Base-by-base conservation (phyloP, 2,797 vertebrate genomes). In the Peromyscus melanophrys region DNA sequence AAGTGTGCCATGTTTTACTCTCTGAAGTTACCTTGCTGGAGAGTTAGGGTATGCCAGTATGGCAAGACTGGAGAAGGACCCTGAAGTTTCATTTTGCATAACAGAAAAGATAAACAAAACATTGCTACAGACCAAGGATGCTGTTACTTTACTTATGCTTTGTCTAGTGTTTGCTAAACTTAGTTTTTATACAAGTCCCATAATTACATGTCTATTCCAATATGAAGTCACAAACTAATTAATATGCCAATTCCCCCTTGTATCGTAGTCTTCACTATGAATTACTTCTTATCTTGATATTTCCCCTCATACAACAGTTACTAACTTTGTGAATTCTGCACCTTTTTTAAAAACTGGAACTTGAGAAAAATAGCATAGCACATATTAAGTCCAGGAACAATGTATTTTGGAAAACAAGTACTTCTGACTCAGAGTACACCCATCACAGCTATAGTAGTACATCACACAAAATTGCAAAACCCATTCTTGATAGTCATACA, bases 361-460 rank as follows among this genome's bases (percentile, higher is more conserved):
- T 97, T 90, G n/a, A 85, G 96, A 89, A 92, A 96, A 78, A 96
- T 29, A 6, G 55, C 40, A 76, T n/a, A 94, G 57, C 46, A 88
- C 49, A 92, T 63, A 87, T 37, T 87, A 92, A 92, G 16, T 93
- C 57, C 65, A 34, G 25, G 31, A 93, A 89, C n/a, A 69, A 85
- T 93, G 92, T 96, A 77, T 61, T 96, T 94, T 59, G 63, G 86
- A 96, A 61, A 94, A 97, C 31, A 85, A 89, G 91, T 27, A 76
- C 61, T 96, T 96, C 75, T 92, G 75, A 65, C 34, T 46, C 80
- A 91, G 89, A 75, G 69, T 78, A 94, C 14, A 85, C 27, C 37
- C 85, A 43, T 77, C 93, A 94, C 25, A 97, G n/a, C 61, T 80
- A 90, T 17, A 88, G 90, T 71, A 57, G 85, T 78, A 59, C 43